Percentiles rank a stretch among this genome's conserved stretches.
phyloP scores from a whole-genome alignment of 2,113 vertebrate genomes.

The Lepisosteus oculatus region DNA sequence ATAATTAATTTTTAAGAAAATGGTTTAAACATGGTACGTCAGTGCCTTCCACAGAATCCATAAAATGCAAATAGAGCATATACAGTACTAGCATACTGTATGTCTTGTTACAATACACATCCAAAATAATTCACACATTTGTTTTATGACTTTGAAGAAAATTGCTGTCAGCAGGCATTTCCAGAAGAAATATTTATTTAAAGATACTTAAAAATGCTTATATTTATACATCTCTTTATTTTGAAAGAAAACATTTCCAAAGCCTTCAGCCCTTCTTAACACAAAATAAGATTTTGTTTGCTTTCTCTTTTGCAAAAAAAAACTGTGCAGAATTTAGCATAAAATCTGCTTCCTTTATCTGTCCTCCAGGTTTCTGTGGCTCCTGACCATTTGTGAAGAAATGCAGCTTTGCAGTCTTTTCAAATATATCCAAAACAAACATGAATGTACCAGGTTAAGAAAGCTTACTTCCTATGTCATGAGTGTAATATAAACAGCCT shows the following conservation, averaged over 20 bases:
- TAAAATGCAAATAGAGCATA: no score
- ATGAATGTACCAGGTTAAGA: not conserved
- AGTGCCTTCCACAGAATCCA: conserved; percentile 25
- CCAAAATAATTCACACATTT: no score
- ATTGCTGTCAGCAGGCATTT: not conserved
- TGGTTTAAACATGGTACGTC: conserved; percentile 48
- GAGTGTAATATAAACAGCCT: not conserved
- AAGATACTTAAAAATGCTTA: not conserved
- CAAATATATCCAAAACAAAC: conserved; percentile 13
- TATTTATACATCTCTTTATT: not conserved
- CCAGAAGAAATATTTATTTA: not conserved
- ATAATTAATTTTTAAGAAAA: conserved; percentile 51
- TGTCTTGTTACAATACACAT: no score
- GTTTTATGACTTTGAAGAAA: not conserved
- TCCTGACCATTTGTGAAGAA: not conserved
- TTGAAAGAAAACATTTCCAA: conserved; percentile 2
- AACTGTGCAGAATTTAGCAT: not conserved
- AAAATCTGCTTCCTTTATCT: conserved; percentile 8
- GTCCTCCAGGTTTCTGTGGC: not conserved
- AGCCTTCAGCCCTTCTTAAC: not conserved
- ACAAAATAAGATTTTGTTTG: not conserved
- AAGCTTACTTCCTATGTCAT: conserved; percentile 2
- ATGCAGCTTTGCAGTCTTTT: not conserved
- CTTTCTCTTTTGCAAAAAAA: conserved; percentile 9
- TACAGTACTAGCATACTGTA: no score